Conservation (phyloP, 1,140 invertebrate species). For the Ridgeia piscesae region DNA sequence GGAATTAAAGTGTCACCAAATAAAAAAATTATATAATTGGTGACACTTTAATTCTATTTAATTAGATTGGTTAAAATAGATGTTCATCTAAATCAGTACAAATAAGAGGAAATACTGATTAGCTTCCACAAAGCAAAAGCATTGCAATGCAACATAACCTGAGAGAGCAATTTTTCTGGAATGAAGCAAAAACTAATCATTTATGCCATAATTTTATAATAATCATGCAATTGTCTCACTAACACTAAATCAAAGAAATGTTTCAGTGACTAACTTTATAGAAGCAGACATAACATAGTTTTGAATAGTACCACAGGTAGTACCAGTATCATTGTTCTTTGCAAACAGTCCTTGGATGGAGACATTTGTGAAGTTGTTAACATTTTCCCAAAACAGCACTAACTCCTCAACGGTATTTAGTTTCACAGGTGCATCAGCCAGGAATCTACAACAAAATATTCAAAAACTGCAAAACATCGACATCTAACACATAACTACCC, state of each 20-base stretch:
- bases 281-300: background rate
- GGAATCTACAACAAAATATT: background rate
- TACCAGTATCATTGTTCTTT: background rate
- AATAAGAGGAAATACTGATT: background rate
- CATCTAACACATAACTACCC: background rate
- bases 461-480: background rate
- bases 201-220: too few relatives aligned
- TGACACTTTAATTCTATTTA: too few relatives aligned
- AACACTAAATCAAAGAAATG: too few relatives aligned
- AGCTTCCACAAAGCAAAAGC: background rate
- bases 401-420: background rate
- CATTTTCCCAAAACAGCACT: background rate
- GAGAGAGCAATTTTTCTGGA: too few relatives aligned
- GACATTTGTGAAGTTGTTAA: background rate
- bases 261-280: too few relatives aligned
- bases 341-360: background rate
- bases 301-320: background rate
- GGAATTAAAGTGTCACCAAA: too few relatives aligned
- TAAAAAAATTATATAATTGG: too few relatives aligned
- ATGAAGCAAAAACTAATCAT: too few relatives aligned
- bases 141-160: background rate
- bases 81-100: too few relatives aligned
- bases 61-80: too few relatives aligned
- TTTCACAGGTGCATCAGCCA: background rate
- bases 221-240: too few relatives aligned